Evolutionary conservation across 2,888 invertebrate species (phyloP).

Genomic region (Drosophila percnosoma): DNA sequence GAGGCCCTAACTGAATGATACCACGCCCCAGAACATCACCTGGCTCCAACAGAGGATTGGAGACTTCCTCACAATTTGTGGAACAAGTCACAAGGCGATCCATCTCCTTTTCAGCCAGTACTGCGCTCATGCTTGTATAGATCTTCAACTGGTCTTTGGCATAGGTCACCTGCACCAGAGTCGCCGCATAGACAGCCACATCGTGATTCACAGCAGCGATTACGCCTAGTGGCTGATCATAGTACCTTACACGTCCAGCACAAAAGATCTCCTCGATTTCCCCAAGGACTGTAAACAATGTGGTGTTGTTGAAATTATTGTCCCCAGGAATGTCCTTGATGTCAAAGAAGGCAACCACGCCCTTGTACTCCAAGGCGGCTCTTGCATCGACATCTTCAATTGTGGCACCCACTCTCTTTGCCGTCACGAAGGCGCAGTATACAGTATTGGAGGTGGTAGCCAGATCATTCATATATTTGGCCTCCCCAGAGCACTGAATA

Average conservation of each 20-base stretch:
- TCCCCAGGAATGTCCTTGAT: constrained; percentile 88
- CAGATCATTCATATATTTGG: constrained; percentile 91
- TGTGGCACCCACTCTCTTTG: constrained; percentile 87
- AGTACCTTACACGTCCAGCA: constrained; percentile 85
- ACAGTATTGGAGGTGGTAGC: constrained; percentile 88
- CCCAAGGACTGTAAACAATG: constrained; percentile 42
- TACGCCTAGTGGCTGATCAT: constrained; percentile 91
- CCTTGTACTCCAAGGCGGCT: constrained; percentile 85
- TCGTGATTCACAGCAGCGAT: constrained; percentile 88
- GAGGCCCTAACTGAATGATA: constrained; percentile 86
- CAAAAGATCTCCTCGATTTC: constrained; percentile 83
- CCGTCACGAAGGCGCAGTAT: constrained; percentile 86
- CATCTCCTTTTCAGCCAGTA: constrained; percentile 79
- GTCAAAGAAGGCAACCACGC: constrained; percentile 87
- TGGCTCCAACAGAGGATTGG: constrained; percentile 20
- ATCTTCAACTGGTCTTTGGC: constrained; percentile 69
- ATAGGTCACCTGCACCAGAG: constrained; percentile 86
- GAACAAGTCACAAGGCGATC: constrained; percentile 56
- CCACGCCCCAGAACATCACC: constrained; percentile 84
- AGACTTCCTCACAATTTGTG: constrained; percentile 14
- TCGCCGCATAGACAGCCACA: constrained; percentile 85
- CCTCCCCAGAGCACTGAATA: constrained; percentile 90
- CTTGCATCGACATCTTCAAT: constrained; percentile 83
- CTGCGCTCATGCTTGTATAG: constrained; percentile 84
- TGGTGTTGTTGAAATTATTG: constrained; percentile 86